Percentiles rank a stretch among this genome's conserved stretches.
These are phyloP conservation scores for Drosophila mayaguana DNA, from an alignment of 2,888 invertebrate species.

Conservation along the genomic window DNA sequence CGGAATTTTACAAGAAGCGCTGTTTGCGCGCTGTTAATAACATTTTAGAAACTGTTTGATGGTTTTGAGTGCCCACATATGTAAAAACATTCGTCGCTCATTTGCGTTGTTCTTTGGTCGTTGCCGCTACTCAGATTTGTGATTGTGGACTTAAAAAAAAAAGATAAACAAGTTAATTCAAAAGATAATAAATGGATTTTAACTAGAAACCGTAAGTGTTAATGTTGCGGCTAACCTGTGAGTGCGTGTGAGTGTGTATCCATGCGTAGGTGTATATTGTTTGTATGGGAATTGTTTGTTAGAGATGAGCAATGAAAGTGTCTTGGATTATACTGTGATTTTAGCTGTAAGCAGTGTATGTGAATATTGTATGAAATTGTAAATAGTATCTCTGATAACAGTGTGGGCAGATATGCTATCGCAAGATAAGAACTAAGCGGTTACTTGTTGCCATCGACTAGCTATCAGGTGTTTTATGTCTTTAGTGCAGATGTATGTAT, in stretches of 20 bases:
- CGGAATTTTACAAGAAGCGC: not conserved
- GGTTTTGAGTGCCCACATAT: slow-evolving; percentile 26
- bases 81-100: slow-evolving; percentile 24
- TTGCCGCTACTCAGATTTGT: slow-evolving; percentile 18
- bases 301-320: slow-evolving; percentile 29
- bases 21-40: slow-evolving; percentile 22
- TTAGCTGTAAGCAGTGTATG: not conserved
- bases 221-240: slow-evolving; percentile 10
- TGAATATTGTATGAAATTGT: not conserved
- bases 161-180: not conserved
- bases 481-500: slow-evolving; percentile 3
- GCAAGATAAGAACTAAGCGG: slow-evolving; percentile 21
- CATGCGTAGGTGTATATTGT: slow-evolving; percentile 1
- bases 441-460: slow-evolving; percentile 11
- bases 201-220: slow-evolving; percentile 36
- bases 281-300: slow-evolving; percentile 11
- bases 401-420: slow-evolving; percentile 32
- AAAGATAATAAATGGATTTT: slow-evolving; percentile 20
- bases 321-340: slow-evolving; percentile 24
- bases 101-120: slow-evolving; percentile 24
- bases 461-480: slow-evolving; percentile 4
- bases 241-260: slow-evolving; percentile 3
- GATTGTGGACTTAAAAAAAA: slow-evolving; percentile 4
- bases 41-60: slow-evolving; percentile 20
- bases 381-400: slow-evolving; percentile 19